phyloP scores from a whole-genome alignment of 1,140 invertebrate genomes.

The Calephelis virginiensis region DNA sequence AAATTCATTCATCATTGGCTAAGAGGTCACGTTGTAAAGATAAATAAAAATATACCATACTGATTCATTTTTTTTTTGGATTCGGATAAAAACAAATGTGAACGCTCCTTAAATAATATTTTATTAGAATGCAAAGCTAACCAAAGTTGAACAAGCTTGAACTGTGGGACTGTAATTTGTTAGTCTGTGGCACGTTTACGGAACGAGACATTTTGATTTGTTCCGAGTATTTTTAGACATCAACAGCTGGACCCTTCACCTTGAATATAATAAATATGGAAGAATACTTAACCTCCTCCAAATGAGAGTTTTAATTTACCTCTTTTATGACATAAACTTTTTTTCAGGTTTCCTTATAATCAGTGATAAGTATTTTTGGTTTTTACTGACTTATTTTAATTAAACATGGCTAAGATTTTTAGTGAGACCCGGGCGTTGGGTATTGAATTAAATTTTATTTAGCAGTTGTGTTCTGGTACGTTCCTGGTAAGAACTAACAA shows the following conservation, averaged over 20 bases:
- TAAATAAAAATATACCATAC: too few relatives aligned
- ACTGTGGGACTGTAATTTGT: slow-evolving; percentile 36
- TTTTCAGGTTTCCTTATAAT: too few relatives aligned
- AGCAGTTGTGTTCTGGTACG: too few relatives aligned
- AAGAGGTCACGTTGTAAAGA: too few relatives aligned
- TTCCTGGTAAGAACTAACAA: too few relatives aligned
- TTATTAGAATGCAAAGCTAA: slow-evolving; percentile 1
- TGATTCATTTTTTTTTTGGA: too few relatives aligned
- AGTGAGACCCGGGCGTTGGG: too few relatives aligned
- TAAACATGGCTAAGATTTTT: too few relatives aligned
- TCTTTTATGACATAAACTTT: not conserved
- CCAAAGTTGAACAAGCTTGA: slow-evolving; percentile 14
- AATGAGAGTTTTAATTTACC: not conserved
- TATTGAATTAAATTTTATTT: too few relatives aligned
- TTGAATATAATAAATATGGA: not conserved
- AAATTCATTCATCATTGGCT: too few relatives aligned
- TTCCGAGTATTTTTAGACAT: slow-evolving; percentile 38
- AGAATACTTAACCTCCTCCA: slow-evolving; percentile 7
- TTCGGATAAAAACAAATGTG: not conserved
- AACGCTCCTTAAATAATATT: not conserved
- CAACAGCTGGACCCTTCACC: slow-evolving; percentile 27
- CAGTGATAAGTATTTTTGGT: too few relatives aligned
- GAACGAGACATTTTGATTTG: slow-evolving; percentile 41
- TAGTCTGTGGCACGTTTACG: slow-evolving; percentile 37
- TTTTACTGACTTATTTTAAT: too few relatives aligned